phyloP scores from a whole-genome alignment of 2,113 vertebrate genomes.

The Abramis brama region DNA sequence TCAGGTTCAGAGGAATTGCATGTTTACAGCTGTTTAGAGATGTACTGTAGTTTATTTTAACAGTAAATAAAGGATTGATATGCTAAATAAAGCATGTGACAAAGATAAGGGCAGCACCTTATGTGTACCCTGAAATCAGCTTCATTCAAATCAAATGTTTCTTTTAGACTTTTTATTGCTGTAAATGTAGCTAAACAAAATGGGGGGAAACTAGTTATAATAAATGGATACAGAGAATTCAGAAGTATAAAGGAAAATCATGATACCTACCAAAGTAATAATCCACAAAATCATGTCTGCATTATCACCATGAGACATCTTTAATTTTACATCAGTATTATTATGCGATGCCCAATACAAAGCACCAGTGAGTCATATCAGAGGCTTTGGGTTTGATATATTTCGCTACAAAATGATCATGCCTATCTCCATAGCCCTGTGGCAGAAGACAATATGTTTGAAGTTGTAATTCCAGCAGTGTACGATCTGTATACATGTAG shows the following conservation, averaged over 20 bases:
- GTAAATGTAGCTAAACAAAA: background rate
- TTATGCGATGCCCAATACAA: constrained; percentile 11
- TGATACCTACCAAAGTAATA: constrained; percentile 7
- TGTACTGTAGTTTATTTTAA: background rate
- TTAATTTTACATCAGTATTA: constrained; percentile 17
- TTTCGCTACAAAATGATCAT: background rate
- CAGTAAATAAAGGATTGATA: constrained; percentile 3
- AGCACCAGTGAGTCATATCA: constrained; percentile 1
- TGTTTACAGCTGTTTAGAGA: background rate
- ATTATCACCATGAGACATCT: constrained; percentile 30
- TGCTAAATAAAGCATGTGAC: background rate
- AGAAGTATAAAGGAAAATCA: background rate
- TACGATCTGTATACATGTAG: constrained; percentile 1
- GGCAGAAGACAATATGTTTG: background rate
- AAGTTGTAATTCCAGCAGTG: background rate
- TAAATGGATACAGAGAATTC: background rate
- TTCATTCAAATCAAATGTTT: background rate
- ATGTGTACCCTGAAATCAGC: constrained; percentile 6
- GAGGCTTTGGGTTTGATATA: background rate
- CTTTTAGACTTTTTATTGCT: background rate
- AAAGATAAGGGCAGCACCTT: background rate
- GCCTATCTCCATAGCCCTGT: background rate
- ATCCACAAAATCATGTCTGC: background rate
- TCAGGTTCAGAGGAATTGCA: constrained; percentile 9
- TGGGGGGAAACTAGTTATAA: background rate